Base-by-base conservation (phyloP, 2,797 vertebrate species). In the Chanos chanos region DNA sequence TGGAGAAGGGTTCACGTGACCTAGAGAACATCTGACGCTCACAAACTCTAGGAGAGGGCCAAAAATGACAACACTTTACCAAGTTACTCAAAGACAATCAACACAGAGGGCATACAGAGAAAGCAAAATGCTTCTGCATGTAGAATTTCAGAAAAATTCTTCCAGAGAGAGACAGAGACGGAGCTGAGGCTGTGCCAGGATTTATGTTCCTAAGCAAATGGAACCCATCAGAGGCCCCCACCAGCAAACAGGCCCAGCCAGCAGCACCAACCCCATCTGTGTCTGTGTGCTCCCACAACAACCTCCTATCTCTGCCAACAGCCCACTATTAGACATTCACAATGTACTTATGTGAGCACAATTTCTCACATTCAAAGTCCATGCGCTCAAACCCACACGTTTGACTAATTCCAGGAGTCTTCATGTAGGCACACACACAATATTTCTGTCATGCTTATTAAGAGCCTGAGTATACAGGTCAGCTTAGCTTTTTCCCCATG, bases 131-230 rank as follows among this genome's bases (percentile, higher is more conserved):
- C 25, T 31, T 47, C 44, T 8, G 51, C 72, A 43, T 28, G 13
- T 18, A 65, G 53, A 76, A 60, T 66, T 73, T 43, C 47, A 73
- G 50, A 43, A 78, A 62, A n/a, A 50, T 72, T 82, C 80, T 83
- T 74, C 74, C 82, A 73, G 53, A 21, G 31, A 63, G 18, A 16
- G 9, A 28, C 5, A 34, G 27, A 24, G 51, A 64, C 31, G 18
- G 30, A 30, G 28, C 9, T n/a, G 39, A 13, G 61, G 48, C 58
- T 2, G 16, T 34, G 48, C 27, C 19, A 50, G 55, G 49, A 43
- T 33, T 37, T 43, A 39, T 22, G n/a, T n/a, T 56, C 40, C 34
- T 62, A 15, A 31, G 33, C 44, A 44, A 59, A 58, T 61, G 62
- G 47, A 70, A 72, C 7, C 50, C 39, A 60, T 61, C 59, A 55